Evolutionary conservation across 2,888 invertebrate genomes (phyloP), one percentile per base, ranked within the genome.

Genomic region (Actias luna): DNA sequence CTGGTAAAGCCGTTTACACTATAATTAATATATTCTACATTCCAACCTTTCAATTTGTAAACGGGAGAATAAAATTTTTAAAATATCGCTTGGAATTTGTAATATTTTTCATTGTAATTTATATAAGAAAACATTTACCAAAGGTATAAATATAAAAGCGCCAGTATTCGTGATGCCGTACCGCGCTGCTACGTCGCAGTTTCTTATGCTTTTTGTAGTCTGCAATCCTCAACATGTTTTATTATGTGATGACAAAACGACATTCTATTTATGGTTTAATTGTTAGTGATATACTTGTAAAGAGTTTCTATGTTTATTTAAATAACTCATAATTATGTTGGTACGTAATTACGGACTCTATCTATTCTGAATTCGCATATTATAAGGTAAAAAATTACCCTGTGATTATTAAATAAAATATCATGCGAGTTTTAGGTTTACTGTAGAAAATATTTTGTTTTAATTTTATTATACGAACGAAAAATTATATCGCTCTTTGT

Each of bases 41-140:
- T 46, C 22, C 46, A 8, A 46, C 10, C 8, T 46, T n/a, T n/a
- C n/a, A n/a, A n/a, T n/a, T n/a, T n/a, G 79, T 79, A 73, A 72
- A 74, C 72, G 73, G 85, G 89, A 87, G 91, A 88, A 85, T 73
- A 77, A 46, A 80, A 84, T 88, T 86, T 87, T 89, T n/a, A n/a
- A 78, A 74, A 72, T 63, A 46, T 63, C 72, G 70, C 73, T 35
- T 75, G 72, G 79, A 77, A 78, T 79, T 79, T 75, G 79, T 84
- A 88, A 84, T 88, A 90, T 85, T 88, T 88, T 89, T 89, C 89
- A 89, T 88, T 89, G 85, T 88, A 91, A 82, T 86, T 83, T 80
- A 82, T 42, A 86, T 86, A 87, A 82, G 82, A 86, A 84, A 81
- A 82, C 73, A 71, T 71, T 69, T 70, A 10, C 69, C 71, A 70